These are phyloP conservation scores for Micromys minutus DNA, from an alignment of 2,113 vertebrate species.

Conservation along the genomic window DNA sequence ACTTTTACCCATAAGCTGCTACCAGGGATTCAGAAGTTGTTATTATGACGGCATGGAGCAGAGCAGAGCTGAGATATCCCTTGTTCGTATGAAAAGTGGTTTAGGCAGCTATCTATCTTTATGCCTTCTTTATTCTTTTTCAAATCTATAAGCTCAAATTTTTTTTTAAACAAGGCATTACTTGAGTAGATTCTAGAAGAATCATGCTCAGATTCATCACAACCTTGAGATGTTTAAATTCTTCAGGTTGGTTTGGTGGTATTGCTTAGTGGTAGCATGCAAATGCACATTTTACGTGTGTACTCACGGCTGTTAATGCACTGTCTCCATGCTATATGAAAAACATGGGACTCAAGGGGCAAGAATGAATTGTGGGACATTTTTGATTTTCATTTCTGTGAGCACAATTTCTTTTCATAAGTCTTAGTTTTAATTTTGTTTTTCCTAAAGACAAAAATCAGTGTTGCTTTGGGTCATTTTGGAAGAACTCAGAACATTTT, in stretches of 20 bases:
- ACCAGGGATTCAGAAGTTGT: too few relatives aligned
- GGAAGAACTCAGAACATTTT: background rate
- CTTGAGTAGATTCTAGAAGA: background rate
- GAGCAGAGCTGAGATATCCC: background rate
- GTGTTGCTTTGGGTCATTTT: background rate
- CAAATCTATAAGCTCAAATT: background rate
- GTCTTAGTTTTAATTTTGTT: background rate
- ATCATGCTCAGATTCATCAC: background rate
- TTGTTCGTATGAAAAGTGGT: background rate
- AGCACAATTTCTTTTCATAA: background rate
- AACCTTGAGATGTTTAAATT: background rate
- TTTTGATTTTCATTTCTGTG: conserved; percentile 1
- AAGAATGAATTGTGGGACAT: background rate
- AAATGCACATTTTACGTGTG: background rate
- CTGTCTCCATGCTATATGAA: background rate
- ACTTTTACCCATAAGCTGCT: background rate
- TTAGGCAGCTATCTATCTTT: too few relatives aligned
- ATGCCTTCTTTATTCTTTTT: background rate
- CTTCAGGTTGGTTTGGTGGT: background rate
- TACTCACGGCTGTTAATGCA: background rate
- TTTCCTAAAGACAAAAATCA: background rate
- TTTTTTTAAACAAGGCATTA: background rate
- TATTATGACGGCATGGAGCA: background rate
- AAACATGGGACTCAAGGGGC: background rate
- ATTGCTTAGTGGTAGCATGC: background rate